A percentile compares a stretch with the other conserved stretches of the same genome.
These are phyloP conservation scores for Graptemys geographica DNA, from an alignment of 2,797 vertebrate species.

Conservation along the genomic window DNA sequence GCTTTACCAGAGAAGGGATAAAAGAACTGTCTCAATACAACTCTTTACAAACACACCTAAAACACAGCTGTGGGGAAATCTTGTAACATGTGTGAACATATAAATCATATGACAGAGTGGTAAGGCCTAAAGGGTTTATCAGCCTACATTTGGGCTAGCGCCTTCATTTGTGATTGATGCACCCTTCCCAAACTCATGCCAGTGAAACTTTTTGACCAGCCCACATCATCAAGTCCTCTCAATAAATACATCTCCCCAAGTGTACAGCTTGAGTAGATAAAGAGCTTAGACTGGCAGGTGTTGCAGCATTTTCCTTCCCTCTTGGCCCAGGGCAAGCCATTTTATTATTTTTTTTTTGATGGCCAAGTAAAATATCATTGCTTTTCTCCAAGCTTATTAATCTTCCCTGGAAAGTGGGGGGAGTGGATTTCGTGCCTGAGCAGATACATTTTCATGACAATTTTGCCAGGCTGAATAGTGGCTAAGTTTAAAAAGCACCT, in stretches of 20 bases:
- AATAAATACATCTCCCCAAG: conserved; percentile 49
- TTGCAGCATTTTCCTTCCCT: conserved; percentile 53
- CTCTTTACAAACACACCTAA: conserved; percentile 34
- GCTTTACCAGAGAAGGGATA: conserved; percentile 33
- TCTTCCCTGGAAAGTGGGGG: not conserved
- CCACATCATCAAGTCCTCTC: conserved; percentile 57
- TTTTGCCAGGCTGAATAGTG: conserved; percentile 20
- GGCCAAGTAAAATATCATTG: rapidly evolving
- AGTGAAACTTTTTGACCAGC: conserved; percentile 37
- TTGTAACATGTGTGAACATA: not conserved
- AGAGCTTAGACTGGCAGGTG: conserved; percentile 56
- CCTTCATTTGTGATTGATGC: not conserved
- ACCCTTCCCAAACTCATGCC: not conserved
- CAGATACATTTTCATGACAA: not conserved
- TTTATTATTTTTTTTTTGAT: conserved; percentile 5
- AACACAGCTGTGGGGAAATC: conserved; percentile 20
- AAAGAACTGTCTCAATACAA: conserved; percentile 48
- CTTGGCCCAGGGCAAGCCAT: conserved; percentile 52
- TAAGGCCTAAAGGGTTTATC: not conserved
- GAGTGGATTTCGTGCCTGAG: conserved; percentile 33
- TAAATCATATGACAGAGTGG: conserved; percentile 7
- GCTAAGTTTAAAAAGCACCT: not conserved
- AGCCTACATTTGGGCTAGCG: not conserved
- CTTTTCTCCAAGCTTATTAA: conserved; percentile 38
- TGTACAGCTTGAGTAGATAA: conserved; percentile 42